Evolutionary conservation across 2,888 invertebrate species (phyloP), one percentile per base, ranked within the genome.

Genomic region (Aphidoletes aphidimyza): DNA sequence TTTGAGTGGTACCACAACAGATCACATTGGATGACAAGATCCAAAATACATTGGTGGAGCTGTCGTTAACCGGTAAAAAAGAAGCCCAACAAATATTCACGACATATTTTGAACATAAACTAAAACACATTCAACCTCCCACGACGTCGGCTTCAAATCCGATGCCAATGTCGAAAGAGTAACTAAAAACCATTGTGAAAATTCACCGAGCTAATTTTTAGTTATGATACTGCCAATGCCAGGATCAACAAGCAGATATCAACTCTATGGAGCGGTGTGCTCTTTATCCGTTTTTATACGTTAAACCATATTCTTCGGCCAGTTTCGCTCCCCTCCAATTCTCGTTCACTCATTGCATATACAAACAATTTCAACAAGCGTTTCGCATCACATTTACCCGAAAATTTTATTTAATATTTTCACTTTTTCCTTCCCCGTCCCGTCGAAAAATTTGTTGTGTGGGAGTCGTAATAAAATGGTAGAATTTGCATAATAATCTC

Each of bases 401-500:
- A 69, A n/a, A n/a, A 69, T 69, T 69, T 69, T 30, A 69, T 69
- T 69, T 34, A 30, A 81, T 81, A 81, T 81, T 81, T 81, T 81
- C 37, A 81, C 37, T n/a, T 37, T 81, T 78, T 54, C 11, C 22
- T 22, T 30, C n/a, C n/a, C n/a, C n/a, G n/a, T n/a, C n/a, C n/a
- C n/a, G n/a, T n/a, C n/a, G 26, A 30, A 78, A 78, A 78, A 78
- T 36, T 37, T 81, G 81, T 81, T 81, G 6, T 81, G 81, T 81
- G 37, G n/a, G 37, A 81, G 37, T 37, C 81, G 22, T 37, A 81
- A 81, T 81, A 81, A 81, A 81, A 81, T 37, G 36, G 37, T 36
- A 11, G 37, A 81, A 81, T 81, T 81, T 81, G 81, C 81, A 81
- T 81, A 81, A 81, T 81, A 81, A 81, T 69, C 69, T 54, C 42